These are phyloP conservation scores for Eumacrocentrus americanus DNA, from an alignment of 2,888 invertebrate species.

Conservation along the genomic window DNA sequence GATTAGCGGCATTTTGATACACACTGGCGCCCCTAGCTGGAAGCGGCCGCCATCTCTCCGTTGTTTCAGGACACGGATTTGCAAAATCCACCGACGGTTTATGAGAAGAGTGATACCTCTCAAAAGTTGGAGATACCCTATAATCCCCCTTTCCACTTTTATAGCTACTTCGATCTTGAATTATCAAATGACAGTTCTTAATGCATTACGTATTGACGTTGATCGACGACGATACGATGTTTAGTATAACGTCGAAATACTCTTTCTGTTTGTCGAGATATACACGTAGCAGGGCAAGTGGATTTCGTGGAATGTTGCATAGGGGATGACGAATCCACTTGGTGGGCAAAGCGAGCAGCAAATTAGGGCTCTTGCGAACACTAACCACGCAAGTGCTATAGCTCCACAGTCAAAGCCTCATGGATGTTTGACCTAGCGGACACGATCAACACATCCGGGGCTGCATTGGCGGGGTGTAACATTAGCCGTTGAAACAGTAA, in stretches of 20 bases:
- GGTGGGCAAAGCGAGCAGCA: constrained; percentile 19
- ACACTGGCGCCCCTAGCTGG: constrained; percentile 35
- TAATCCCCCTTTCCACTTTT: not conserved
- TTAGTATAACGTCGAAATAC: too few relatives aligned
- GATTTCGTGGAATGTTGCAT: constrained; percentile 9
- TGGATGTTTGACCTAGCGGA: constrained; percentile 48
- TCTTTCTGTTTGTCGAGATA: too few relatives aligned
- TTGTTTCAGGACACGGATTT: constrained; percentile 6
- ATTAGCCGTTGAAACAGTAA: constrained; percentile 47
- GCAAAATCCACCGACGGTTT: constrained; percentile 7
- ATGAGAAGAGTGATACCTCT: not conserved
- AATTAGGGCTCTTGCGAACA: constrained; percentile 32
- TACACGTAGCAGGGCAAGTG: not conserved
- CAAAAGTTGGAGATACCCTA: constrained; percentile 7
- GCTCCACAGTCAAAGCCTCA: constrained; percentile 47
- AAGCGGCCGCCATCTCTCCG: not conserved
- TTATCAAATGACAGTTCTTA: too few relatives aligned
- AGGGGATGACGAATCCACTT: constrained; percentile 1
- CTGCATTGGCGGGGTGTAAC: constrained; percentile 47
- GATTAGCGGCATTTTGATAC: constrained; percentile 57
- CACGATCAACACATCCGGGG: constrained; percentile 46
- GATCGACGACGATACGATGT: too few relatives aligned
- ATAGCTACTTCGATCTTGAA: too few relatives aligned
- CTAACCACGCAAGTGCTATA: constrained; percentile 28
- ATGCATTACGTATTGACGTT: too few relatives aligned